Evolutionary conservation across 2,797 vertebrate genomes (phyloP).

Genomic region (Squalus acanthias): DNA sequence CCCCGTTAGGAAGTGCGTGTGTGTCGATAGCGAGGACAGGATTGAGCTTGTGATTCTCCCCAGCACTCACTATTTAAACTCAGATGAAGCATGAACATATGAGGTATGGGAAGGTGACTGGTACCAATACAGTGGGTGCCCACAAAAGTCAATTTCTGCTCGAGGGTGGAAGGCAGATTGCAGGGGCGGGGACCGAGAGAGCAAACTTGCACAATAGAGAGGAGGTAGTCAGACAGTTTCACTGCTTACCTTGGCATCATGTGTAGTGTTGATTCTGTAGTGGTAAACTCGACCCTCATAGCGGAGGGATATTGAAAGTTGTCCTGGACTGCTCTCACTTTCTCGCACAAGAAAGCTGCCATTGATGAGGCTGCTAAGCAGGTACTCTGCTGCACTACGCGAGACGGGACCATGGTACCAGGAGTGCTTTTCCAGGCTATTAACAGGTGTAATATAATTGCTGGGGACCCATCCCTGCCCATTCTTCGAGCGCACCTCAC

Average conservation of each 20-base stretch:
- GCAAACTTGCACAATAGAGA: background rate
- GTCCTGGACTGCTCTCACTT: slow-evolving; percentile 96
- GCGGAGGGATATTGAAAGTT: slow-evolving; percentile 94
- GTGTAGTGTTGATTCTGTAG: slow-evolving; percentile 93
- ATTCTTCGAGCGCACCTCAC: slow-evolving; percentile 94
- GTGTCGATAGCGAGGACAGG: background rate
- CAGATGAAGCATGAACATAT: background rate
- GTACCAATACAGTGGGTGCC: too few relatives aligned
- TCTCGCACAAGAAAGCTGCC: slow-evolving; percentile 96
- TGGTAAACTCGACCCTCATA: slow-evolving; percentile 98
- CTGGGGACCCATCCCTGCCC: slow-evolving; percentile 98
- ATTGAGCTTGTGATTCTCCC: background rate
- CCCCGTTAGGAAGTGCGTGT: too few relatives aligned
- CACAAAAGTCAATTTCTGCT: background rate
- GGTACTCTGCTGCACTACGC: slow-evolving; percentile 90
- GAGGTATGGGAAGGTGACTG: too few relatives aligned
- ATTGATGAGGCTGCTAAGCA: slow-evolving; percentile 93
- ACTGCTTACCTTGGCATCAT: slow-evolving; percentile 82
- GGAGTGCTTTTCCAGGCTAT: slow-evolving; percentile 97
- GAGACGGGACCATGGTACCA: slow-evolving; percentile 99
- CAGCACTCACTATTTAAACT: background rate
- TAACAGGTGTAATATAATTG: slow-evolving; percentile 98
- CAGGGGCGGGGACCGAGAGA: background rate
- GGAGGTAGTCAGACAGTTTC: background rate
- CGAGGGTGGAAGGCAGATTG: background rate